phyloP scores from a whole-genome alignment of 30 jellyfish, hydroid and myxozoan species.

The Chironex yamaguchii region DNA sequence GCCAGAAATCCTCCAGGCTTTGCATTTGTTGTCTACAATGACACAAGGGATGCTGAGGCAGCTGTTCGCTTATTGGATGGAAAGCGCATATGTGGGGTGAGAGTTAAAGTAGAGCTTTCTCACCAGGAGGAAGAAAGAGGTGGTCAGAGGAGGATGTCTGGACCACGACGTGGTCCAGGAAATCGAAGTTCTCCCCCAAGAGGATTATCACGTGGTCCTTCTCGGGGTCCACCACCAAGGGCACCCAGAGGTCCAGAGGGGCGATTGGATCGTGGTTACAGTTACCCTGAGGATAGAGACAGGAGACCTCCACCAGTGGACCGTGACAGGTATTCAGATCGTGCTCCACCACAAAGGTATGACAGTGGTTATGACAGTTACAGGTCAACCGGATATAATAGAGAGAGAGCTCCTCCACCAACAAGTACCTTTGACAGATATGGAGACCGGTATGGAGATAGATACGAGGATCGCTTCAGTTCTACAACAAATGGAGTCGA shows the following conservation, averaged over 20 bases:
- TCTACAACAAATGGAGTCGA: conserved; percentile 1
- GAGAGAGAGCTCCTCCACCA: conserved; percentile 10
- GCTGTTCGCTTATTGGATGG: conserved; percentile 76
- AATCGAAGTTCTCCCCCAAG: conserved; percentile 32
- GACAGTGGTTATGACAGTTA: background rate
- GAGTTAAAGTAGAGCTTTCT: conserved; percentile 60
- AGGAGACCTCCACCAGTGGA: conserved; percentile 12
- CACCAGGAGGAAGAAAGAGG: conserved; percentile 15
- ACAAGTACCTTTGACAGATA: background rate
- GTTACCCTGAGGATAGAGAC: background rate
- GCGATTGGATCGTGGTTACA: background rate
- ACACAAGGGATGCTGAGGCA: conserved; percentile 67
- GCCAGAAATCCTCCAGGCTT: conserved; percentile 92
- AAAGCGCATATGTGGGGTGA: conserved; percentile 60
- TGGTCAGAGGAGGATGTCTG: conserved; percentile 19
- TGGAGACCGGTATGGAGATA: background rate
- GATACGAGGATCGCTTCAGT: conserved; percentile 48
- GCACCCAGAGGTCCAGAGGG: background rate
- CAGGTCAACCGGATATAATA: background rate
- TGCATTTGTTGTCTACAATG: conserved; percentile 65
- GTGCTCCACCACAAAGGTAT: background rate
- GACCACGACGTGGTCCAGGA: conserved; percentile 47
- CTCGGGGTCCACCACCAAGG: conserved; percentile 13
- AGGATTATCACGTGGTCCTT: conserved; percentile 4
- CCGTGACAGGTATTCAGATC: conserved; percentile 40